Evolutionary conservation across 1,140 invertebrate species (phyloP), one percentile per base, ranked within the genome.

Genomic region (Eumaeus atala): DNA sequence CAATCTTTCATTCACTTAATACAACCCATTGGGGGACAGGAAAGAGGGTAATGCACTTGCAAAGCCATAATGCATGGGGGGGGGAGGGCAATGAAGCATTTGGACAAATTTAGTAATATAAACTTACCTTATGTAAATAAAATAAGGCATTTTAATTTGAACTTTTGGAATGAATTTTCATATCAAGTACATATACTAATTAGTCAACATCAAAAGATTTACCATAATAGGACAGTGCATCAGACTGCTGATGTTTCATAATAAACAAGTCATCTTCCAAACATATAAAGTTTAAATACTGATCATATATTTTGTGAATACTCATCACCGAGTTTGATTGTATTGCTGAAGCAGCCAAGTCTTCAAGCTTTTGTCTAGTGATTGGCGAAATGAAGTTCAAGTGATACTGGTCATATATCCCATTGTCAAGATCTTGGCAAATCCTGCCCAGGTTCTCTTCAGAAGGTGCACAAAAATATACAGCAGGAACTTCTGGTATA

Each of bases 311-410:
- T 89, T 98, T 99, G 52, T 97, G 94, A 52, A 99, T 96, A 80
- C 94, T 94, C 34, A 94, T 91, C 16, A 97, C 95, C 71, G 93
- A 94, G 72, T 95, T 95, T 2, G 95, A 92, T 66, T 96, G 93
- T 17, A 99, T 91, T 0, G 98, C 96, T 28, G 96, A 93, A 16
- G 93, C 91, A 6, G 98, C 98, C 48, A 99, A 89, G 80, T 99
- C 96, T 90, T 99, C 98, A 54, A 99, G 91, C 84, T 95, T 96
- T 72, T 96, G 95, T 55, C 98, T 89, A 5, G 96, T 93, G 58
- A 99, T 96, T 1, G 98, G 97, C 1, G 96, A 97, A 66, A 99
- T 97, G 72, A 99, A 99, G 88, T 99, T 99, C 7, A 99, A 88
- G 82, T 98, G 97, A 87, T 98, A 99, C 36, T 93, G 91, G 72